Conservation (phyloP, 2,113 vertebrate species). For the Asarcornis scutulata region DNA sequence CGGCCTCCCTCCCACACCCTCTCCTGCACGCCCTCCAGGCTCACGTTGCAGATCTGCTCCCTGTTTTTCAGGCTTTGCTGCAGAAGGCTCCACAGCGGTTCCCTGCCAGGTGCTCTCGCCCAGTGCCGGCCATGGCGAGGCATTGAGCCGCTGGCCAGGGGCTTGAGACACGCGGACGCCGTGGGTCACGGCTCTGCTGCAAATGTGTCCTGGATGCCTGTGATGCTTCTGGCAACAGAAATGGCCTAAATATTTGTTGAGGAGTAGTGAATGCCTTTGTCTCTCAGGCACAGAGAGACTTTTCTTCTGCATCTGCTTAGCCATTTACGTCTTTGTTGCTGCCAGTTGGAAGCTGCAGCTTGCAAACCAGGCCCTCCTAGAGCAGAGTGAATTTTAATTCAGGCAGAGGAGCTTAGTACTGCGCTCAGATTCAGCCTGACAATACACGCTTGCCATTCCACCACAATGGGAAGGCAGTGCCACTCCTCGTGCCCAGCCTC, state of each 20-base stretch:
- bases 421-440: neutral
- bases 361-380: neutral
- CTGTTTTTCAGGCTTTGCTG: accelerated
- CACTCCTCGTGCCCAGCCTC: accelerated
- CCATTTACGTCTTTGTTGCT: conserved; percentile 30
- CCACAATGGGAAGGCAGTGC: neutral
- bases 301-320: conserved; percentile 20
- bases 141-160: neutral
- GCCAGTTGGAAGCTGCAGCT: conserved; percentile 48
- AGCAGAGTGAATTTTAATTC: neutral
- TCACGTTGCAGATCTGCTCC: accelerated
- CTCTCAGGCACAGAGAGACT: conserved; percentile 51
- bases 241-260: conserved; percentile 27
- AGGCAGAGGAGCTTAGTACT: accelerated
- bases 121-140: neutral
- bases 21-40: neutral
- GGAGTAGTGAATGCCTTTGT: conserved; percentile 45
- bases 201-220: conserved; percentile 5
- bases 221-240: conserved; percentile 35
- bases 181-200: neutral
- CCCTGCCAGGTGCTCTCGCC: accelerated
- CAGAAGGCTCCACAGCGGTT: accelerated
- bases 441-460: accelerated
- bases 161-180: neutral
- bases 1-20: no score